Evolutionary conservation across 2,113 vertebrate genomes (phyloP).

Genomic region (Corythornis madagascariensis): DNA sequence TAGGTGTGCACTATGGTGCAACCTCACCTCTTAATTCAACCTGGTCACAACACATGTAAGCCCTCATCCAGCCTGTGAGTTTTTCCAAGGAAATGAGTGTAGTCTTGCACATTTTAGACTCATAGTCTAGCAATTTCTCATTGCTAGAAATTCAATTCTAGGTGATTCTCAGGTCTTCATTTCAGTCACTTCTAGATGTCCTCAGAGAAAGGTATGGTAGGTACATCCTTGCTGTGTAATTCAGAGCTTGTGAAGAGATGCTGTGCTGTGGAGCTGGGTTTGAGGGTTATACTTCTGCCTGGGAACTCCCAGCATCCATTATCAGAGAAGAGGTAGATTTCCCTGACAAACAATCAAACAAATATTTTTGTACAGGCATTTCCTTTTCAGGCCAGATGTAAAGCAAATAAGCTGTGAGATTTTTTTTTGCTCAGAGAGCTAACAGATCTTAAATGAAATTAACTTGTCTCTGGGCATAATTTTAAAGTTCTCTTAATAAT

Average conservation of each 20-base stretch:
- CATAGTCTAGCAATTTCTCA: no score
- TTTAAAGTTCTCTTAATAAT: neutral
- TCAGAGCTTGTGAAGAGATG: neutral
- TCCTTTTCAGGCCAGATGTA: neutral
- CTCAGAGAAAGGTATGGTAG: neutral
- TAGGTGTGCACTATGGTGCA: neutral
- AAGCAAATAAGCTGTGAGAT: neutral
- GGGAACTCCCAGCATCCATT: neutral
- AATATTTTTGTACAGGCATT: neutral
- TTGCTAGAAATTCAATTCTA: neutral
- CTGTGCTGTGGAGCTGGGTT: neutral
- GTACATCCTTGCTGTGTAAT: neutral
- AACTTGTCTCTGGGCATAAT: neutral
- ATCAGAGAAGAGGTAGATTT: neutral
- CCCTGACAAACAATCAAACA: neutral
- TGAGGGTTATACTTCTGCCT: neutral
- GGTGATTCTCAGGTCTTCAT: neutral
- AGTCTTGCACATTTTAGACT: neutral
- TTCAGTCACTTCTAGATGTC: neutral
- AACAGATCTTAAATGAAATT: neutral
- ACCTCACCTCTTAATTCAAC: neutral
- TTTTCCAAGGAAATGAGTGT: neutral
- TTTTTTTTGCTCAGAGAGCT: neutral
- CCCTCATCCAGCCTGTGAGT: neutral
- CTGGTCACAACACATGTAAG: neutral